Conservation (phyloP, 1,140 invertebrate genomes). For the Procambarus virginalis region DNA sequence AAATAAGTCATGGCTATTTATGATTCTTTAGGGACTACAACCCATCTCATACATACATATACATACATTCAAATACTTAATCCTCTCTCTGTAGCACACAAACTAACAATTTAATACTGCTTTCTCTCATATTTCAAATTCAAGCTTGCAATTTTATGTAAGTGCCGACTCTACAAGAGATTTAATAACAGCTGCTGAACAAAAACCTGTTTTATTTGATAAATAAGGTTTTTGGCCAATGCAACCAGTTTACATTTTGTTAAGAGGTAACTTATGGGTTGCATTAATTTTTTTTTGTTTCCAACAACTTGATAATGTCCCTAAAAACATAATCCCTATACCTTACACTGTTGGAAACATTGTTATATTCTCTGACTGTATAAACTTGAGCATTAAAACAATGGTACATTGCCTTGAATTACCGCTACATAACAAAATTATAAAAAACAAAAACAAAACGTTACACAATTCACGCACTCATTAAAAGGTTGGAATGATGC, state of each 20-base stretch:
- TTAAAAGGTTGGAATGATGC: constrained; percentile 64
- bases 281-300: constrained; percentile 5
- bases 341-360: constrained; percentile 32
- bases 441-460: constrained; percentile 50
- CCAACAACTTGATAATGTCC: constrained; percentile 33
- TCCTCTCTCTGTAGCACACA: constrained; percentile 17
- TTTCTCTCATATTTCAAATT: constrained; percentile 43
- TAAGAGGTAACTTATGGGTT: not conserved
- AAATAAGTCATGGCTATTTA: constrained; percentile 40
- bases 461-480: constrained; percentile 50
- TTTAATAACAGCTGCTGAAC: constrained; percentile 22
- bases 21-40: constrained; percentile 2
- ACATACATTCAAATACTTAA: constrained; percentile 29
- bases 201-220: constrained; percentile 46
- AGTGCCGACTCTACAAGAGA: constrained; percentile 37
- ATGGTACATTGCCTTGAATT: constrained; percentile 51
- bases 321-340: constrained; percentile 28
- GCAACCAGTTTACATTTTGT: constrained; percentile 13
- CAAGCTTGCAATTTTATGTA: constrained; percentile 46
- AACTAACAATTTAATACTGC: constrained; percentile 60
- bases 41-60: constrained; percentile 33
- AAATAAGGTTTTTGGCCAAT: constrained; percentile 20
- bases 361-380: constrained; percentile 44
- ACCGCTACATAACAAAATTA: constrained; percentile 44
- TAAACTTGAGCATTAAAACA: constrained; percentile 64